Evolutionary conservation across 2,113 vertebrate genomes (phyloP).

Genomic region (Semnopithecus entellus): DNA sequence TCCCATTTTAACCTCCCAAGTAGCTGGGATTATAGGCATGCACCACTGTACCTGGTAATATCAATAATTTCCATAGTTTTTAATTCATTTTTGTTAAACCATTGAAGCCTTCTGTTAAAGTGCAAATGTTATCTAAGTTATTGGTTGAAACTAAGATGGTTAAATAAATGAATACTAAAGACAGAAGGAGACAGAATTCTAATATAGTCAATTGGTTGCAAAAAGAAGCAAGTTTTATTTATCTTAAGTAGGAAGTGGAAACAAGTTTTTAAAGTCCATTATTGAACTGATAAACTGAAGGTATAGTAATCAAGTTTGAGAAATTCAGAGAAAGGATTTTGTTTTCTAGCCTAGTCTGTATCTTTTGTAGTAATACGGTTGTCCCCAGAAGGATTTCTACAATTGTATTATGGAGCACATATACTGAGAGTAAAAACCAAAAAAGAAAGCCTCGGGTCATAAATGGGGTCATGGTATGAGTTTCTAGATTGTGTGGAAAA

Average conservation of each 20-base stretch:
- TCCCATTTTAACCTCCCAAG: too few species aligned
- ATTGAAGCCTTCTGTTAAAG: not conserved
- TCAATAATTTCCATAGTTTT: not conserved
- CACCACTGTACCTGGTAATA: not conserved
- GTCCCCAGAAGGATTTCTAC: not conserved
- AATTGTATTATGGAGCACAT: not conserved
- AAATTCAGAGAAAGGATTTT: conserved; percentile 19
- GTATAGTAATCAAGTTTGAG: not conserved
- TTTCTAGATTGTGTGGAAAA: not conserved
- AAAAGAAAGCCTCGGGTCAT: not conserved
- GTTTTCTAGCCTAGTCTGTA: not conserved
- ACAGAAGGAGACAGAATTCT: not conserved
- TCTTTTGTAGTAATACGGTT: not conserved
- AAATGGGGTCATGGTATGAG: not conserved
- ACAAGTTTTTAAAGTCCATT: not conserved
- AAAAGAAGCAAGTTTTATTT: not conserved
- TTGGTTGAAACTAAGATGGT: not conserved
- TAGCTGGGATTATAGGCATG: too few species aligned
- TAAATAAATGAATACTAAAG: not conserved
- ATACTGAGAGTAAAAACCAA: not conserved
- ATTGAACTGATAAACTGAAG: not conserved
- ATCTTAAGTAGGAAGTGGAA: not conserved
- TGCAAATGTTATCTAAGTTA: not conserved
- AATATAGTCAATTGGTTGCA: not conserved
- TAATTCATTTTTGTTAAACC: not conserved